Evolutionary conservation across 2,113 vertebrate species (phyloP).

Genomic region (Laticauda laticaudata): DNA sequence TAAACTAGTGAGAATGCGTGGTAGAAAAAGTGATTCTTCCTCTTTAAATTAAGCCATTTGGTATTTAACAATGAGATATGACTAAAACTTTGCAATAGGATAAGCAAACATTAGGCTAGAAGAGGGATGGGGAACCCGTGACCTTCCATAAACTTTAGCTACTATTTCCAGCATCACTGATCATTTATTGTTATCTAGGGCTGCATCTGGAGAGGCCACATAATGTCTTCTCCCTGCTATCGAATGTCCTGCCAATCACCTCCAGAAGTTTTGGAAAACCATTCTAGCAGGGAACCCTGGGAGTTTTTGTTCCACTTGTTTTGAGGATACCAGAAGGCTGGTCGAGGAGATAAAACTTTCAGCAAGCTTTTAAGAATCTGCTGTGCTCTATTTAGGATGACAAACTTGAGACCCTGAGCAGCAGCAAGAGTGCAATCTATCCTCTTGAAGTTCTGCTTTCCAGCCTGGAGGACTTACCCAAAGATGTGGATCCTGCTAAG

Average conservation of each 20-base stretch:
- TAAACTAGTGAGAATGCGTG: background rate
- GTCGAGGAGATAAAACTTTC: background rate
- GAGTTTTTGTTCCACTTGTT: background rate
- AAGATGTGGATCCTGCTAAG: constrained; percentile 75
- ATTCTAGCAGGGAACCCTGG: background rate
- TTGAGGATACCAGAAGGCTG: background rate
- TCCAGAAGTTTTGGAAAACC: background rate
- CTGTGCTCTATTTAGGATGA: constrained; percentile 51
- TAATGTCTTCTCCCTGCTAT: background rate
- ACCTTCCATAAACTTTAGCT: background rate
- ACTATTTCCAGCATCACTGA: background rate
- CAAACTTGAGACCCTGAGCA: background rate
- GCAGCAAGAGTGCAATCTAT: constrained; percentile 51
- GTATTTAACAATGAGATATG: background rate
- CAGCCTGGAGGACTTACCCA: constrained; percentile 75
- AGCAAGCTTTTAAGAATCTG: background rate
- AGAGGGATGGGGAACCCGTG: background rate
- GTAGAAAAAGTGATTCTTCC: background rate
- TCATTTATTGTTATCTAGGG: background rate
- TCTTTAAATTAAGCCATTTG: background rate
- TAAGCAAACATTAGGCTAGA: background rate
- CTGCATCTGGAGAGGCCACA: background rate
- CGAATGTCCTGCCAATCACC: background rate
- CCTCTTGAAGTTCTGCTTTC: constrained; percentile 72
- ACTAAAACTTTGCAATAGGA: background rate